phyloP scores from a whole-genome alignment of 2,797 vertebrate species.

The Chromobotia macracanthus region DNA sequence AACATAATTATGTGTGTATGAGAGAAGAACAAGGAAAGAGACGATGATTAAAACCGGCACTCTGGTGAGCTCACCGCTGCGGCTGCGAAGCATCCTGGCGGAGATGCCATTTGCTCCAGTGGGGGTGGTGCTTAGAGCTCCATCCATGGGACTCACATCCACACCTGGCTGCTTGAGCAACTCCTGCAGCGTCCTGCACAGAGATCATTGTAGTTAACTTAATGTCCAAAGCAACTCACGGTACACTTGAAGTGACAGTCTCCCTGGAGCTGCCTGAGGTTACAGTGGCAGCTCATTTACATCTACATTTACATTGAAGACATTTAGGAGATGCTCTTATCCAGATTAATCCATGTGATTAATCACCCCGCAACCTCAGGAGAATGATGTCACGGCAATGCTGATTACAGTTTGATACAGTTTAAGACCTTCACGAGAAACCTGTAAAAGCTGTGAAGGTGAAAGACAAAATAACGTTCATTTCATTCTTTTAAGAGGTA shows the following conservation, averaged over 20 bases:
- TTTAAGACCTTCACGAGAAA: no score
- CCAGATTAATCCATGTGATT: no score
- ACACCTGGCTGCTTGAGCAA: constrained; percentile 89
- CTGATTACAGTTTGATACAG: no score
- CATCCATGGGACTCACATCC: constrained; percentile 72
- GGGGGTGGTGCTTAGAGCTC: constrained; percentile 69
- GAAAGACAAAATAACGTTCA: no score
- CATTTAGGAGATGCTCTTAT: no score
- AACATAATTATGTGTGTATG: background rate
- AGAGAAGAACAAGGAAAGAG: background rate
- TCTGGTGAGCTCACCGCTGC: constrained; percentile 81
- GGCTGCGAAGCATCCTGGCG: constrained; percentile 77
- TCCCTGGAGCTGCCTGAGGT: no score
- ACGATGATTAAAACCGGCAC: background rate
- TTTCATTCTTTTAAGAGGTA: no score
- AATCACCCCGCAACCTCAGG: no score
- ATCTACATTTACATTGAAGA: no score
- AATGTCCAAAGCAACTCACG: background rate
- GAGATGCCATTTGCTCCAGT: constrained; percentile 77
- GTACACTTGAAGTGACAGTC: background rate
- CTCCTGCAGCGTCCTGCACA: constrained; percentile 86
- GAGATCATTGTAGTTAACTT: background rate
- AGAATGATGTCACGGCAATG: no score
- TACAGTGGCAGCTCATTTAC: no score
- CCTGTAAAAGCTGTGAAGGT: no score